Base-by-base conservation (phyloP, 2,113 vertebrate genomes). In the Miniopterus natalensis region DNA sequence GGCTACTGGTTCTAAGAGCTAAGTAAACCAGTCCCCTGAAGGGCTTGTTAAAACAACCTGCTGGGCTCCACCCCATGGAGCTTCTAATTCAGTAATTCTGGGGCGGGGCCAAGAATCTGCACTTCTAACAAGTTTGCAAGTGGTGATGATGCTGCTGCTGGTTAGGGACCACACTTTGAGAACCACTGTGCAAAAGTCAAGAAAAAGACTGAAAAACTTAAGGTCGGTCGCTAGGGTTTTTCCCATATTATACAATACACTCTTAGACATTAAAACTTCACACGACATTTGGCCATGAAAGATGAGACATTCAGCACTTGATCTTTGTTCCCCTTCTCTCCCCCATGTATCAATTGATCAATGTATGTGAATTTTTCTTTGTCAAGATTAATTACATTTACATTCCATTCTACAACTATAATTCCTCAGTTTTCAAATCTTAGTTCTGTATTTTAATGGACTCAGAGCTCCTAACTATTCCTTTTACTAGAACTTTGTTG, bases 301-400 rank as follows among this genome's bases (percentile, higher is more conserved):
- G 47, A 92, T 36, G 36, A 73, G 40, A 47, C 20, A 0, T 63
- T 71, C 68, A 42, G 42, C 65, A 77, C 55, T 83, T 47, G 80
- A 29, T 80, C 36, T 74, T 71, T 3, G 10, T 71, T 23, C 36
- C 31, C 42, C 65, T 55, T n/a, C 63, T 25, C 40, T 61, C 25
- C 20, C 20, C 31, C 55, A 61, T 21, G 40, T 45, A 55, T 36
- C 42, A 92, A 61, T 15, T 53, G 74, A 83, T 80, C 49, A 68
- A 40, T n/a, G 7, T 29, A 49, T 15, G 15, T 40, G n/a, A 55
- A 89, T 59, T 92, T 77, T 93, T 90, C 90, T 89, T 84, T 63
- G 51, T 83, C 55, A 87, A 90, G 55, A 78, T 95, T 79, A 83
- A 15, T 87, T 78, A 94, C 61, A 78, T 88, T 88, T 57, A 79